Evolutionary conservation across 2,113 vertebrate genomes (phyloP).

Genomic region (Pomatorhinus ruficollis): DNA sequence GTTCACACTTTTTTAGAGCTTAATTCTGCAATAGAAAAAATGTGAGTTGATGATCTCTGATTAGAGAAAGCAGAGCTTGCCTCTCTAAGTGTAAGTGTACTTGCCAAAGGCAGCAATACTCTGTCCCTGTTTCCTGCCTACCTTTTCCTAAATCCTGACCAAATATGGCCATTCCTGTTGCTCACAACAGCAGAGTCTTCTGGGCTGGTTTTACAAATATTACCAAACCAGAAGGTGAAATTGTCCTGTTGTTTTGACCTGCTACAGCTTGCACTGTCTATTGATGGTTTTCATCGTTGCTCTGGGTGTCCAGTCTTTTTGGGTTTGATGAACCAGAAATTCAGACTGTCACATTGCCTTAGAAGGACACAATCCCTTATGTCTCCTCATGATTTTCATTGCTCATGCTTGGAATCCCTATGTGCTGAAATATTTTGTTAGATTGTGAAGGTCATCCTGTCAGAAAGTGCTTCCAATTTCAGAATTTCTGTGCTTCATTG

Average conservation of each 20-base stretch:
- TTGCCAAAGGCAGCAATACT: background rate
- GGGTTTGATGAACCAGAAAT: background rate
- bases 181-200: background rate
- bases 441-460: background rate
- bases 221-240: background rate
- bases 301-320: background rate
- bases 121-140: background rate
- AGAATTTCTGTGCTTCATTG: background rate
- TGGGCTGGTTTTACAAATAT: background rate
- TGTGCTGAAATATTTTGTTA: background rate
- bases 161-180: background rate
- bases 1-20: background rate
- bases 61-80: background rate
- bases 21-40: background rate
- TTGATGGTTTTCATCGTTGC: background rate
- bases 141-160: background rate
- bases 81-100: background rate
- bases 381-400: background rate
- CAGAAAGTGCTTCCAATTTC: background rate
- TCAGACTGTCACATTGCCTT: background rate
- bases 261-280: background rate
- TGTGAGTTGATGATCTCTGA: accelerated
- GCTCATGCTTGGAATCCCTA: background rate
- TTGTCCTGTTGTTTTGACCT: background rate
- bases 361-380: background rate